These are phyloP conservation scores for Argopecten irradians DNA, from an alignment of 1,140 invertebrate genomes.

Conservation along the genomic window DNA sequence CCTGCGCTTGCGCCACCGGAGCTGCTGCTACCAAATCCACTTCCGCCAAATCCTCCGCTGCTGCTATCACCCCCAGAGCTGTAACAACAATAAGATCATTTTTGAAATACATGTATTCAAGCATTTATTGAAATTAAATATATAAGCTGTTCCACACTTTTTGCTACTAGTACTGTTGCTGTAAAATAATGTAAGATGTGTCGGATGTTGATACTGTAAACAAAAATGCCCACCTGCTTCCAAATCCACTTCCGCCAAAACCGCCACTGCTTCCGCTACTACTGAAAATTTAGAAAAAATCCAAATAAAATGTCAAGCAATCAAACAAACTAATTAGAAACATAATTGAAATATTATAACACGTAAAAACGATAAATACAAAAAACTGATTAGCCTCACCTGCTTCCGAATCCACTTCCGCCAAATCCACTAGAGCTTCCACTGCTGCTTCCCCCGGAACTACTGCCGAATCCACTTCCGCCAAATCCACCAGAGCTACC, in stretches of 20 bases:
- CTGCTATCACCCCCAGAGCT: not conserved
- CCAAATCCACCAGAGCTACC: conserved; percentile 27
- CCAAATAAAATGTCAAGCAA: too few relatives aligned
- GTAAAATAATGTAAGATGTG: too few relatives aligned
- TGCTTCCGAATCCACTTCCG: conserved; percentile 30
- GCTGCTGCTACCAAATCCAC: not conserved
- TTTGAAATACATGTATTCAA: too few relatives aligned
- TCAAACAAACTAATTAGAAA: too few relatives aligned
- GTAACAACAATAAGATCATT: not conserved
- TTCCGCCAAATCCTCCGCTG: not conserved
- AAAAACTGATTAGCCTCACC: too few relatives aligned
- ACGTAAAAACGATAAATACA: too few relatives aligned
- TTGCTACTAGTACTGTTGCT: too few relatives aligned
- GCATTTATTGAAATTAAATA: too few relatives aligned
- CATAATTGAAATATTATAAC: too few relatives aligned
- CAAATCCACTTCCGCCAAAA: conserved; percentile 34
- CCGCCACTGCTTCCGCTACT: conserved; percentile 1
- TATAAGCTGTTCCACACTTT: too few relatives aligned
- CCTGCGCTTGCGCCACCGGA: conserved; percentile 2
- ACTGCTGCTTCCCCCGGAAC: not conserved
- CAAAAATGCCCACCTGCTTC: not conserved
- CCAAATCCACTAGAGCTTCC: conserved; percentile 31
- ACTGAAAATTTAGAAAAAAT: too few relatives aligned
- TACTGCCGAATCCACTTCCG: not conserved
- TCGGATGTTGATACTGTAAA: too few relatives aligned